phyloP scores from a whole-genome alignment of 2,888 invertebrate genomes.

The Cheiracanthium punctorium region DNA sequence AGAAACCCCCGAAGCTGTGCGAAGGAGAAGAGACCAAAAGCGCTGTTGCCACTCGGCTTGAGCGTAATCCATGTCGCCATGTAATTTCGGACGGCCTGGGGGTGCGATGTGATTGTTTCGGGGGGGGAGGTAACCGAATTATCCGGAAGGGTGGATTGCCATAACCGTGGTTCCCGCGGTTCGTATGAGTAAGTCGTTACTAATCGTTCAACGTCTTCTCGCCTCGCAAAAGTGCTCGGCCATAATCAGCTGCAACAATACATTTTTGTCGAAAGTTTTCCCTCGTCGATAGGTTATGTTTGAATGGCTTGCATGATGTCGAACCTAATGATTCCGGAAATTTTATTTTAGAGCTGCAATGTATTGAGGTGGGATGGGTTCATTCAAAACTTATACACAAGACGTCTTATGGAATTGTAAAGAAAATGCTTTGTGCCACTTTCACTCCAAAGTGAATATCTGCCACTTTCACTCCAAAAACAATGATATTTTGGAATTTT shows the following conservation, averaged over 20 bases:
- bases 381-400: too few species aligned
- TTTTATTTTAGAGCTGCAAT: too few species aligned
- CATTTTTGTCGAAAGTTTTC: not conserved
- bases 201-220: slow-evolving; percentile 47
- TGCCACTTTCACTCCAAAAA: too few species aligned
- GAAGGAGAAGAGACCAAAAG: slow-evolving; percentile 20
- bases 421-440: too few species aligned
- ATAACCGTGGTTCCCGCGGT: slow-evolving; percentile 40
- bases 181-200: slow-evolving; percentile 21
- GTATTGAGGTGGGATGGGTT: too few species aligned
- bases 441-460: too few species aligned
- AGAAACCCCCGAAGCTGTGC: slow-evolving; percentile 23
- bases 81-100: slow-evolving; percentile 39
- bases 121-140: slow-evolving; percentile 48
- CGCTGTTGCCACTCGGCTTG: slow-evolving; percentile 53
- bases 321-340: too few species aligned
- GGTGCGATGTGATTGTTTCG: slow-evolving; percentile 52
- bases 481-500: too few species aligned
- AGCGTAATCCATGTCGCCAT: slow-evolving; percentile 55
- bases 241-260: not conserved
- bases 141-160: slow-evolving; percentile 46
- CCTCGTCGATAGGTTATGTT: too few species aligned
- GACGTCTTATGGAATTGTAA: too few species aligned
- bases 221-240: not conserved
- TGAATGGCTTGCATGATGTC: too few species aligned